Evolutionary conservation across 92 coral and sea anemone species (phyloP).

Genomic region (Palythoa caribaeorum): DNA sequence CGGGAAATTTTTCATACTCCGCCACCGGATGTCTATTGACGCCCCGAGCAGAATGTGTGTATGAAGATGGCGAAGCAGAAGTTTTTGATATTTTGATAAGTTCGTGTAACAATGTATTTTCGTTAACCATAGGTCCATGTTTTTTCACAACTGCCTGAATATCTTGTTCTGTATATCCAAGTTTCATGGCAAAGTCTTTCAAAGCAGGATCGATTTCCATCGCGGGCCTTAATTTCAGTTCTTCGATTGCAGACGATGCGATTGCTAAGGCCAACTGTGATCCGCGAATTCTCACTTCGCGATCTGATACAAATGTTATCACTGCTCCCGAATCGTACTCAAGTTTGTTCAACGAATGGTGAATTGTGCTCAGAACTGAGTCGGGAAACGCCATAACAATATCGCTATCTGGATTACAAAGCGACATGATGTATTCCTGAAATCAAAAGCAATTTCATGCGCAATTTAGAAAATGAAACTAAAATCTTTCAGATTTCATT

Average conservation of each 20-base stretch:
- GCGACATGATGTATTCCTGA: constrained; percentile 61
- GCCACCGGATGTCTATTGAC: background rate
- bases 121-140: constrained; percentile 79
- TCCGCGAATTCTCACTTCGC: constrained; percentile 38
- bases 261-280: constrained; percentile 40
- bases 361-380: background rate
- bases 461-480: constrained; percentile 1
- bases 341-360: constrained; percentile 25
- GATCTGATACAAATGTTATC: constrained; percentile 47
- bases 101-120: constrained; percentile 82
- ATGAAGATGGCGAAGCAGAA: background rate
- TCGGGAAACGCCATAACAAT: constrained; percentile 30
- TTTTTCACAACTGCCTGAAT: constrained; percentile 82
- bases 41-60: background rate
- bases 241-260: constrained; percentile 53
- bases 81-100: constrained; percentile 73
- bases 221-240: constrained; percentile 11
- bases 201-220: constrained; percentile 53
- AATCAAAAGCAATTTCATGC: background rate
- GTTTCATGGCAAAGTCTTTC: constrained; percentile 89
- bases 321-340: constrained; percentile 43
- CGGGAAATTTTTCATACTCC: constrained; percentile 20
- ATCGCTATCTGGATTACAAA: constrained; percentile 51
- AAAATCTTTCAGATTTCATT: background rate
- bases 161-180: constrained; percentile 79